A percentile compares a stretch with the other conserved stretches of the same genome.
These are phyloP conservation scores for Orius laevigatus DNA, from an alignment of 1,140 invertebrate genomes.

Conservation along the genomic window DNA sequence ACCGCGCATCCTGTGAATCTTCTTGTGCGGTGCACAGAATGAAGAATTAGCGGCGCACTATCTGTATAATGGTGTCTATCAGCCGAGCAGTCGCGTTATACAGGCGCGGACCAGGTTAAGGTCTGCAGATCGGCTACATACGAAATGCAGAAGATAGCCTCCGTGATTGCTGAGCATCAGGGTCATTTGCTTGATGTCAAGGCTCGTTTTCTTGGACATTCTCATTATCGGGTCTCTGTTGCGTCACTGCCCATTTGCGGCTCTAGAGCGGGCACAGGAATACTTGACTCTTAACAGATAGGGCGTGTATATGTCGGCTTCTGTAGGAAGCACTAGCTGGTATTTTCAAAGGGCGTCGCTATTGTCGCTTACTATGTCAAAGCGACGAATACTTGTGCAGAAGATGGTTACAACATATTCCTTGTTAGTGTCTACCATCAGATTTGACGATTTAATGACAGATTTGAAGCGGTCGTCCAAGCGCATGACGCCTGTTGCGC, in stretches of 20 bases:
- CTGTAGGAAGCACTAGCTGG: constrained; percentile 79
- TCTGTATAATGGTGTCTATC: constrained; percentile 74
- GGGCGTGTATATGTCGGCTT: constrained; percentile 39
- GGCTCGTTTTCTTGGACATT: constrained; percentile 21
- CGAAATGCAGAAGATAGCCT: constrained; percentile 72
- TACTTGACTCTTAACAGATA: constrained; percentile 26
- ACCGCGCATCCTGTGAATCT: constrained; percentile 43
- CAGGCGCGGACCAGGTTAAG: constrained; percentile 92
- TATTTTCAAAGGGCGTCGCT: constrained; percentile 75
- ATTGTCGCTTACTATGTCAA: constrained; percentile 93
- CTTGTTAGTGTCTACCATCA: constrained; percentile 33
- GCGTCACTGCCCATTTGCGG: constrained; percentile 31
- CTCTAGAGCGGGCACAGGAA: constrained; percentile 34
- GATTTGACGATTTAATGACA: constrained; percentile 63
- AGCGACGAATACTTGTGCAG: constrained; percentile 95
- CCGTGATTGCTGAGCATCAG: constrained; percentile 39
- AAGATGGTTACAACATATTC: constrained; percentile 69
- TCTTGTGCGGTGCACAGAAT: constrained; percentile 42
- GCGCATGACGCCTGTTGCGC: constrained; percentile 83
- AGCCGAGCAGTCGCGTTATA: constrained; percentile 76
- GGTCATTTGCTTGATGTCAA: constrained; percentile 32
- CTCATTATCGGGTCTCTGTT: constrained; percentile 21
- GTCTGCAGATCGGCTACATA: constrained; percentile 99
- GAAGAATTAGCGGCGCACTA: constrained; percentile 56
- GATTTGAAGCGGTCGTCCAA: constrained; percentile 84